Evolutionary conservation across 92 coral and sea anemone species (phyloP).

Genomic region (Chrysogorgia sp.): DNA sequence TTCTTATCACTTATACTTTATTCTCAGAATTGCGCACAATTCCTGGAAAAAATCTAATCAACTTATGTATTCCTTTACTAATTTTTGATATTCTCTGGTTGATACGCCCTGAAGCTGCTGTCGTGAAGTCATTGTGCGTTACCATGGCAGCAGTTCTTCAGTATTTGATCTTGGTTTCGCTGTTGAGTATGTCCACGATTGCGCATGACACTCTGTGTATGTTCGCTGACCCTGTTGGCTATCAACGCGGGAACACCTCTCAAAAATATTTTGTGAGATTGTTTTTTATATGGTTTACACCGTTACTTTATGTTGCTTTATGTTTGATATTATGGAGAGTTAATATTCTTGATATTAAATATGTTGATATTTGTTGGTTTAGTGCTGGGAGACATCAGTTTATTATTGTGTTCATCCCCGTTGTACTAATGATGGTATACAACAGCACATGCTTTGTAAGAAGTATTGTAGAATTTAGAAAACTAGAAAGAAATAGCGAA

Average conservation of each 20-base stretch:
- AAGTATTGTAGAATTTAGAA: conserved; percentile 31
- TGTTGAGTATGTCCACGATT: conserved; percentile 23
- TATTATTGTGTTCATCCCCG: conserved; percentile 21
- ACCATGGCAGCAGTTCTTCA: not conserved
- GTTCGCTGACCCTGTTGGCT: conserved; percentile 29
- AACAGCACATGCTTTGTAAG: conserved; percentile 20
- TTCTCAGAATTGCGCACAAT: conserved; percentile 1
- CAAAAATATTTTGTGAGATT: not conserved
- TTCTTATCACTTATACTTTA: not conserved
- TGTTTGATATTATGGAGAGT: conserved; percentile 71
- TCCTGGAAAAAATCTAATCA: conserved; percentile 17
- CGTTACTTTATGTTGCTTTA: conserved; percentile 62
- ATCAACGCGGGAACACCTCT: conserved; percentile 1
- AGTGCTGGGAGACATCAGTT: conserved; percentile 53
- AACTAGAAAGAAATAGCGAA: conserved; percentile 60
- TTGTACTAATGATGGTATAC: conserved; percentile 35
- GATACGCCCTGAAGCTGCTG: not conserved
- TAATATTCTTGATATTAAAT: conserved; percentile 67
- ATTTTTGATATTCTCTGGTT: conserved; percentile 9
- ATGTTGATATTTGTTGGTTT: conserved; percentile 74
- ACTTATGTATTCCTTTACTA: conserved; percentile 9
- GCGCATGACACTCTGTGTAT: conserved; percentile 35
- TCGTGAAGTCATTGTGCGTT: not conserved
- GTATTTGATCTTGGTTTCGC: conserved; percentile 12
- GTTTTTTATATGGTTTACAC: conserved; percentile 68